Evolutionary conservation across 2,888 invertebrate genomes (phyloP), one percentile per base, ranked within the genome.

Genomic region (Lamellibrachia satsuma): DNA sequence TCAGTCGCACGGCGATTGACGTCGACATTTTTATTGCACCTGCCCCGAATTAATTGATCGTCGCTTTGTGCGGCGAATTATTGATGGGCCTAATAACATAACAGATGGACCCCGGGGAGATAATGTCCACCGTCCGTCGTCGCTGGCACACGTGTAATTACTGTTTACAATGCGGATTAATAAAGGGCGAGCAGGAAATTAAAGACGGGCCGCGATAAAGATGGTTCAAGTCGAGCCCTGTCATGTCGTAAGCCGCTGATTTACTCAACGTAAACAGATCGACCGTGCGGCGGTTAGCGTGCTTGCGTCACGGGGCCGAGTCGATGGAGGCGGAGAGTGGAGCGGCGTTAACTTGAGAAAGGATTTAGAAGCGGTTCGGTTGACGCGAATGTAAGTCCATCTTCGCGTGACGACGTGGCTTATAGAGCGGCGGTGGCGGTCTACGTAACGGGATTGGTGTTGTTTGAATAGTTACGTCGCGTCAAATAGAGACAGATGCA

Each of bases 261-360:
- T 75, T 75, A 75, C 75, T 75, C 75, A 75, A 75, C 75, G 75
- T 75, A 75, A 75, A 75, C 75, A 75, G 75, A 75, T 75, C 75
- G 75, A 75, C 75, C 15, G 15, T n/a, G 75, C 15, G 75, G 15
- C 75, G 75, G 75, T 75, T 22, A n/a, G 75, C 75, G 75, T n/a
- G 75, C 75, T 75, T 75, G 75, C 75, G 75, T 75, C 75, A 75
- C n/a, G 75, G 22, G 75, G 75, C 0, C 75, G 75, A 75, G 75
- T 75, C 75, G 75, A 75, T 75, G 75, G 6, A 75, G 75, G 15
- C 75, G 15, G 6, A 6, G 22, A 15, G 6, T 15, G 15, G 75
- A 11, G 22, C 22, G 75, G n/a, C 6, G 22, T 75, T 15, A 22
- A 75, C 75, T 75, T 22, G 75, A 75, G 75, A 75, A n/a, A 11